phyloP scores from a whole-genome alignment of 2,113 vertebrate species.

The Siphamia tubifer region DNA sequence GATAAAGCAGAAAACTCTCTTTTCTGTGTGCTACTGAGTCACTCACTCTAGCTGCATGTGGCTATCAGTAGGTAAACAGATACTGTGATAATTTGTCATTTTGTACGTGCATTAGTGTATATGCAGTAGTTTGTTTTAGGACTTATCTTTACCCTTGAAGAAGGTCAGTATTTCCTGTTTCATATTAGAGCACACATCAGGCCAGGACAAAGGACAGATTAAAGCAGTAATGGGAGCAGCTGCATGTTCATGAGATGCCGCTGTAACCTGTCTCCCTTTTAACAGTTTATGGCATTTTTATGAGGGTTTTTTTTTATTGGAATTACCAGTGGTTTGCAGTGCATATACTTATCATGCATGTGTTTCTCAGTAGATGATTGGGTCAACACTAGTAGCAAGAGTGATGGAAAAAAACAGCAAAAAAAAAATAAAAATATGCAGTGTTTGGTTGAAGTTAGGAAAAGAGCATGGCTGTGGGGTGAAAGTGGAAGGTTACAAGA shows the following conservation, averaged over 20 bases:
- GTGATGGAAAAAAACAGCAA: too few species aligned
- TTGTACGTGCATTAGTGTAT: neutral
- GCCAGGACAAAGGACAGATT: neutral
- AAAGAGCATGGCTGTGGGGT: too few species aligned
- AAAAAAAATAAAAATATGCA: too few species aligned
- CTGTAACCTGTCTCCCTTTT: neutral
- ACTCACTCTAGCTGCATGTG: neutral
- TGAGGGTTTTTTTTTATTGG: neutral
- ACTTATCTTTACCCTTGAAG: constrained; percentile 36
- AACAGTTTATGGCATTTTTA: neutral
- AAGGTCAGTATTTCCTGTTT: constrained; percentile 19
- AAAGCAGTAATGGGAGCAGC: neutral
- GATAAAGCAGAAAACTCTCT: neutral
- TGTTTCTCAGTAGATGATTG: too few species aligned
- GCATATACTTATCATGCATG: too few species aligned
- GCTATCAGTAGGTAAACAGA: constrained; percentile 33
- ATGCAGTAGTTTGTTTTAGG: neutral
- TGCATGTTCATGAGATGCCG: neutral
- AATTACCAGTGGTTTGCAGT: too few species aligned
- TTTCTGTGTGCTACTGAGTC: neutral
- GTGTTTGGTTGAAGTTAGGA: too few species aligned
- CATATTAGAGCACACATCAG: constrained; percentile 20
- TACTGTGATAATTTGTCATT: constrained; percentile 9
- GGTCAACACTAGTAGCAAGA: too few species aligned
- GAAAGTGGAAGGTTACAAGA: too few species aligned